Evolutionary conservation across 2,797 vertebrate species (phyloP).

Genomic region (Sitta carolinensis): DNA sequence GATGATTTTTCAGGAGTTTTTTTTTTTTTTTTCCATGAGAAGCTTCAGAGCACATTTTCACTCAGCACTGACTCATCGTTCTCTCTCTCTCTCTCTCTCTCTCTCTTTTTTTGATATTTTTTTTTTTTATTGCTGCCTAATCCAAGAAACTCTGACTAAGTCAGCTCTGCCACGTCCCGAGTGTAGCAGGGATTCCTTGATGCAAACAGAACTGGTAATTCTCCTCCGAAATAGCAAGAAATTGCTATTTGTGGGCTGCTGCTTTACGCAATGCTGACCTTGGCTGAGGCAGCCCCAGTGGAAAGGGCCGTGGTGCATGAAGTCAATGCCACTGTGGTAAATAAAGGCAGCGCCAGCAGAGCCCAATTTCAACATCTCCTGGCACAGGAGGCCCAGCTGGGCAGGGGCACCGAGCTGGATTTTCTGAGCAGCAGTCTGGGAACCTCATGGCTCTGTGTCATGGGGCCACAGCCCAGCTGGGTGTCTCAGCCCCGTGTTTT

Average conservation of each 20-base stretch:
- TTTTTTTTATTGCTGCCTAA: slow-evolving; percentile 29
- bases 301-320: slow-evolving; percentile 65
- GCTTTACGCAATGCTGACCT: slow-evolving; percentile 73
- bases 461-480: slow-evolving; percentile 21
- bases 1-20: slow-evolving; percentile 15
- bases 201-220: slow-evolving; percentile 72
- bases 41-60: slow-evolving; percentile 54
- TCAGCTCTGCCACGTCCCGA: slow-evolving; percentile 72
- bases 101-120: background rate
- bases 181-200: slow-evolving; percentile 68
- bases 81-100: background rate
- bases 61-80: slow-evolving; percentile 69
- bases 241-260: slow-evolving; percentile 65
- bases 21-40: slow-evolving; percentile 25
- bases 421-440: slow-evolving; percentile 66
- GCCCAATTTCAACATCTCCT: slow-evolving; percentile 65
- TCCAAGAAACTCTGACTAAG: slow-evolving; percentile 76
- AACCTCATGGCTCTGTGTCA: slow-evolving; percentile 39
- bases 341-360: slow-evolving; percentile 62
- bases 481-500: background rate
- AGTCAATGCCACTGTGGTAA: slow-evolving; percentile 72
- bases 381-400: slow-evolving; percentile 48
- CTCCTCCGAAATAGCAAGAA: slow-evolving; percentile 68
- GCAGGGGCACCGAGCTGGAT: slow-evolving; percentile 52
- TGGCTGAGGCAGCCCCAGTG: slow-evolving; percentile 69